Percentiles rank a stretch among this genome's conserved stretches.
Conservation (phyloP, 2,888 invertebrate genomes). For the Drosophila buzzatii region DNA sequence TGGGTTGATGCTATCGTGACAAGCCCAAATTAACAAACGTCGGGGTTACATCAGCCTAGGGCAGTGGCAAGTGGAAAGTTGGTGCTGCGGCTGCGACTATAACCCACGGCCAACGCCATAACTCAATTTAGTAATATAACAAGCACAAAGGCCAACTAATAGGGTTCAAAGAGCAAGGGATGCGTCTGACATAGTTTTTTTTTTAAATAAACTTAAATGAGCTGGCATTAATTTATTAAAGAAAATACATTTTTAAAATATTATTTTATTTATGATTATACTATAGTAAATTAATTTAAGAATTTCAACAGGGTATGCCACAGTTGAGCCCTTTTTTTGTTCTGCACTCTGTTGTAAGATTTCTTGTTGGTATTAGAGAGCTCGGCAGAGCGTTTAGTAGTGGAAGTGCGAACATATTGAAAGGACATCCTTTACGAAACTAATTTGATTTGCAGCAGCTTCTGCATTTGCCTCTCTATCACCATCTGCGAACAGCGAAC, state of each 20-base stretch:
- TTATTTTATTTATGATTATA: not conserved
- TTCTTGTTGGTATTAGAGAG: not conserved
- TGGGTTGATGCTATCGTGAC: constrained; percentile 69
- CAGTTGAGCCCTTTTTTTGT: not conserved
- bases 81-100: constrained; percentile 5
- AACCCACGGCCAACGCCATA: constrained; percentile 30
- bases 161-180: not conserved
- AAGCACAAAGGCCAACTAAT: constrained; percentile 37
- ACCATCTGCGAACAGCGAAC: not conserved
- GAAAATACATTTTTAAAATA: not conserved
- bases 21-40: constrained; percentile 70
- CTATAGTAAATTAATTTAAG: not conserved
- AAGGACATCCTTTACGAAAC: constrained; percentile 43
- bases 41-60: constrained; percentile 68
- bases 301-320: not conserved
- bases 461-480: constrained; percentile 5
- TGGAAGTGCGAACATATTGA: constrained; percentile 23
- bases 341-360: not conserved
- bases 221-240: not conserved
- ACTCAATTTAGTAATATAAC: constrained; percentile 53
- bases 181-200: not conserved
- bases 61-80: constrained; percentile 3
- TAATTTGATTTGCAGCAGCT: constrained; percentile 61
- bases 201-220: not conserved
- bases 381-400: constrained; percentile 10